Evolutionary conservation across 2,797 vertebrate genomes (phyloP).

Genomic region (Coendou prehensilis): DNA sequence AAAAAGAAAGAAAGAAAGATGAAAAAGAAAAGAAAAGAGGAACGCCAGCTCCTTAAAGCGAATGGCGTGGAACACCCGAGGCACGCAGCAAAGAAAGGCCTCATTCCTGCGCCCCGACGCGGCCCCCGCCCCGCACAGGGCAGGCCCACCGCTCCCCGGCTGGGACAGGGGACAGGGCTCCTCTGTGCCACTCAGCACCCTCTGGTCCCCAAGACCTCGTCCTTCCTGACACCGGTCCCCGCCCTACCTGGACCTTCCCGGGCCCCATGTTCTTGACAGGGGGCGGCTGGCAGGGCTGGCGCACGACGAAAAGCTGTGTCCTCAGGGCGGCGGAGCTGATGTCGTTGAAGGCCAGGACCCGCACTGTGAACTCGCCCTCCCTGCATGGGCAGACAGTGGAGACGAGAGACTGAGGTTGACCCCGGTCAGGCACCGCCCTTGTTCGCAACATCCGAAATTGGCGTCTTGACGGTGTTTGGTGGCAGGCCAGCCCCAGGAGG

Average conservation of each 20-base stretch:
- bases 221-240: fast-evolving
- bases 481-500: not conserved
- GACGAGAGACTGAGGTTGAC: too few species aligned
- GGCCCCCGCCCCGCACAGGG: not conserved
- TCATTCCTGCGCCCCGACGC: not conserved
- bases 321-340: conserved; percentile 90
- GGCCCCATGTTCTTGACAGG: conserved; percentile 93
- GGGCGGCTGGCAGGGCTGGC: conserved; percentile 90
- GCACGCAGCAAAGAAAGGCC: not conserved
- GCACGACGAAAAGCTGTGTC: conserved; percentile 90
- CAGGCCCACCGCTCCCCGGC: too few species aligned
- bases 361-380: conserved; percentile 90
- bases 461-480: fast-evolving
- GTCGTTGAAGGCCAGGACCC: conserved; percentile 89
- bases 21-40: not conserved
- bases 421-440: too few species aligned
- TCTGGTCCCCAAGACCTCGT: not conserved
- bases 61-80: not conserved
- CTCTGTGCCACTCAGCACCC: not conserved
- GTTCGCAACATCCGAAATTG: not conserved
- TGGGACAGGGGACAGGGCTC: not conserved
- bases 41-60: not conserved
- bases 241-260: conserved; percentile 89
- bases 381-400: conserved; percentile 82
- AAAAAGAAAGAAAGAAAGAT: not conserved